Conservation (phyloP, 2,797 vertebrate species). For the Brachyrhaphis roseni region DNA sequence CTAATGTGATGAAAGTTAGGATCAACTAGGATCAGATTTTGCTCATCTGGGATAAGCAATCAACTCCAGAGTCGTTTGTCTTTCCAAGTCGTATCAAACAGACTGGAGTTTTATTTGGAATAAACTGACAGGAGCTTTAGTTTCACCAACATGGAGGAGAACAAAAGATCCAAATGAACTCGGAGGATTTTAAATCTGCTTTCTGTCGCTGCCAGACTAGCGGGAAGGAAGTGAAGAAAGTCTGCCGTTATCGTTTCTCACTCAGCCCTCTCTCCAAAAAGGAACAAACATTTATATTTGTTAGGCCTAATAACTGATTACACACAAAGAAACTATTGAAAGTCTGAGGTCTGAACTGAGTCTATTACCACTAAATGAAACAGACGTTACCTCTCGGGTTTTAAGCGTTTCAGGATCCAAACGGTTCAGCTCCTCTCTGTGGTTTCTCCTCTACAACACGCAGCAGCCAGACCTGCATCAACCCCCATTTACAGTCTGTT, state of each 20-base stretch:
- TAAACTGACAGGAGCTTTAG: conserved; percentile 1
- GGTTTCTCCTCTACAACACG: conserved; percentile 51
- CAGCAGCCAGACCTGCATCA: conserved; percentile 60
- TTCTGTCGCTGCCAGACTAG: conserved; percentile 28
- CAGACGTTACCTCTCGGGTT: conserved; percentile 53
- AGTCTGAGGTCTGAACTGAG: conserved; percentile 69
- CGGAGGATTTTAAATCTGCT: conserved; percentile 28
- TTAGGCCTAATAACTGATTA: conserved; percentile 59
- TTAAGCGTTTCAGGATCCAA: conserved; percentile 56
- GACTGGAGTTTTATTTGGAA: not conserved
- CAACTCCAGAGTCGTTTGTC: not conserved
- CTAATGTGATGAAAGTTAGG: not conserved
- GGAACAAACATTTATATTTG: conserved; percentile 42
- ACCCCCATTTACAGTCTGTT: conserved; percentile 53
- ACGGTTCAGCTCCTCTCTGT: conserved; percentile 47
- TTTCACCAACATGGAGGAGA: not conserved
- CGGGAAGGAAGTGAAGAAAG: conserved; percentile 6
- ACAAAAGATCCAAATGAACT: conserved; percentile 3
- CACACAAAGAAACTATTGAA: conserved; percentile 58
- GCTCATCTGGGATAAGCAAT: not conserved
- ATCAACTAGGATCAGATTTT: not conserved
- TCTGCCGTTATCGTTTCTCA: conserved; percentile 41
- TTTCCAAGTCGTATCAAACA: not conserved
- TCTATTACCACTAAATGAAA: conserved; percentile 68
- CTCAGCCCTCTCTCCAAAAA: conserved; percentile 43